phyloP scores from a whole-genome alignment of 2,113 vertebrate genomes.

The Megaceryle torquata region DNA sequence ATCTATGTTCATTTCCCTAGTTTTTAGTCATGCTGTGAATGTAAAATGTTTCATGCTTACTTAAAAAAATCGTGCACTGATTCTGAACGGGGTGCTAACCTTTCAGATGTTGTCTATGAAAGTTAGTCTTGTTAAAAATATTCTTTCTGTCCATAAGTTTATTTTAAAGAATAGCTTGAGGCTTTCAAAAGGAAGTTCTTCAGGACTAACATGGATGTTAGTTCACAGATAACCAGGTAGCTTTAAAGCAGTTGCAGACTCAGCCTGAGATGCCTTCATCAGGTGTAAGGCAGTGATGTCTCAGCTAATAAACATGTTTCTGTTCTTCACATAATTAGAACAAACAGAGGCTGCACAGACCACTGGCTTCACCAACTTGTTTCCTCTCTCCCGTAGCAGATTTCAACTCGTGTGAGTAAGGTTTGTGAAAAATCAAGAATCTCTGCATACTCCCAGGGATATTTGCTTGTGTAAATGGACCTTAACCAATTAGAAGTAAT shows the following conservation, averaged over 20 bases:
- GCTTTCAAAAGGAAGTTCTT: background rate
- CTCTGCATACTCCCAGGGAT: background rate
- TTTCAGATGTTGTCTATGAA: background rate
- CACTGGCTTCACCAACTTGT: background rate
- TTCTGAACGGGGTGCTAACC: background rate
- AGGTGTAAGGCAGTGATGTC: background rate
- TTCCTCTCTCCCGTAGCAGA: background rate
- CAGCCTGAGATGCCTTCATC: background rate
- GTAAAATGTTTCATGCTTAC: background rate
- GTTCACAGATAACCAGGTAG: background rate
- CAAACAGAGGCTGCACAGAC: background rate
- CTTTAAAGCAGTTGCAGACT: background rate
- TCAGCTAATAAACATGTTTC: background rate
- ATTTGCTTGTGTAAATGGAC: background rate
- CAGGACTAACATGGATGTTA: background rate
- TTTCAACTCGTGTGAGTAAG: background rate
- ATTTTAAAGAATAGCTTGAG: background rate
- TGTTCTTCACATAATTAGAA: background rate
- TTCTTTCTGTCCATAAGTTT: background rate
- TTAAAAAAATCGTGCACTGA: background rate
- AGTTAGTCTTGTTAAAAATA: background rate
- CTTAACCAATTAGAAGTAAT: background rate
- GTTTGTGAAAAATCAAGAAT: background rate
- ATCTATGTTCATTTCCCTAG: background rate
- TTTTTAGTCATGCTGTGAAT: background rate